Evolutionary conservation across 2,113 vertebrate genomes (phyloP), one percentile per base, ranked within the genome.

Genomic region (Tychaedon coryphoeus): DNA sequence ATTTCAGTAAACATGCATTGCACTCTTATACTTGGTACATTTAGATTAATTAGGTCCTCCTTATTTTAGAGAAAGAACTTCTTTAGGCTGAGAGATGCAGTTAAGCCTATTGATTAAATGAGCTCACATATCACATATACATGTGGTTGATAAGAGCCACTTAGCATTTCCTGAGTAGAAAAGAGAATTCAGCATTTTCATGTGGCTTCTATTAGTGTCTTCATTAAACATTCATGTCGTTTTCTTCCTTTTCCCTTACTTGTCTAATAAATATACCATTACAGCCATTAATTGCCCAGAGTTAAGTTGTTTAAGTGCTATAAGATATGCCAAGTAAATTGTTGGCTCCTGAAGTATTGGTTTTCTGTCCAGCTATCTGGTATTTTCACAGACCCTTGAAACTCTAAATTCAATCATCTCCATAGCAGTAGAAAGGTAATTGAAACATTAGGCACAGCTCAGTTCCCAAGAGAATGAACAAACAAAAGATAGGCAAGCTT

Each of bases 211-310:
- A 66, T 86, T 84, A 93, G 66, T 45, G 28, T 82, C 73, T 90
- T 92, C 93, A 96, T 97, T 90, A 97, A 97, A 95, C 33, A 93
- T 97, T 94, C 47, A 97, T 95, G 82, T 34, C 0, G 75, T 93
- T 95, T 92, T 87, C 84, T 95, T 91, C 87, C 70, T 38, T 97
- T 96, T 88, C 47, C 38, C 53, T 88, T 87, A 56, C 69, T 92
- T 83, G 71, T 90, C 93, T 95, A 96, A 93, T 96, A 97, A 94
- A 96, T 95, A 93, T 91, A 86, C 66, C 60, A 90, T 96, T 96
- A 92, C 53, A 57, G 43, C 78, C 79, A 94, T 94, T 96, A 96
- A 90, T 61, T 78, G 58, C 42, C 34, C 71, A 48, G 65, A 92
- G 42, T 82, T 70, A 85, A 93, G 81, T 94, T 96, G 92, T 91